Conservation (phyloP, 2,888 invertebrate genomes). For the Melanchra persicariae region DNA sequence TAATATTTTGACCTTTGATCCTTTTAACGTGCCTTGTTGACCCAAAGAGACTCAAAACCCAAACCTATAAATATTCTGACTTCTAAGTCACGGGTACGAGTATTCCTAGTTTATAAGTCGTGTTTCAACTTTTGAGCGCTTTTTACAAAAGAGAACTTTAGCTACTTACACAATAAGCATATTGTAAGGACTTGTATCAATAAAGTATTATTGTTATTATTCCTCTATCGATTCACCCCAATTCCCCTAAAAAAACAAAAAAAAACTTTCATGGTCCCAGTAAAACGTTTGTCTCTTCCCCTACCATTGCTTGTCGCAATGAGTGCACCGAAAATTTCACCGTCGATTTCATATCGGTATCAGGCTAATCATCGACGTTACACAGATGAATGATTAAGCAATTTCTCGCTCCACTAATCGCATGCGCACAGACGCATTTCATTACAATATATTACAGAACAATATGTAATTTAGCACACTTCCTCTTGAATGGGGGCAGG, state of each 20-base stretch:
- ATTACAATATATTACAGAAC: slow-evolving; percentile 86
- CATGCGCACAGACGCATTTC: slow-evolving; percentile 82
- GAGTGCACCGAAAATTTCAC: slow-evolving; percentile 77
- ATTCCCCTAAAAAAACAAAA: background rate
- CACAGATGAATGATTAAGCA: slow-evolving; percentile 89
- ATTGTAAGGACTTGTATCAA: no score
- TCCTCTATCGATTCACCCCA: background rate
- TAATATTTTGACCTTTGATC: no score
- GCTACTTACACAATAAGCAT: no score
- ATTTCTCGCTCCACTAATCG: slow-evolving; percentile 85
- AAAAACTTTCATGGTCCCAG: slow-evolving; percentile 2
- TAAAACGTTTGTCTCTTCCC: slow-evolving; percentile 50
- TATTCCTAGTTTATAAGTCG: no score
- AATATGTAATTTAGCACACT: slow-evolving; percentile 87
- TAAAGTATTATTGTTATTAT: no score
- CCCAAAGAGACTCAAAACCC: background rate
- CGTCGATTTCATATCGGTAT: slow-evolving; percentile 84
- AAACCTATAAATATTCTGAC: background rate
- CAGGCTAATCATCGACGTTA: slow-evolving; percentile 85
- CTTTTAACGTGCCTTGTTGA: background rate
- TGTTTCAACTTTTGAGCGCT: no score
- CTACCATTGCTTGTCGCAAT: slow-evolving; percentile 59
- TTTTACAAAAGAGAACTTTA: no score
- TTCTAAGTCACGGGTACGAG: no score
- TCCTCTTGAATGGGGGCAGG: slow-evolving; percentile 78